Evolutionary conservation across 2,113 vertebrate genomes (phyloP).

Genomic region (Gobiocypris rarus): DNA sequence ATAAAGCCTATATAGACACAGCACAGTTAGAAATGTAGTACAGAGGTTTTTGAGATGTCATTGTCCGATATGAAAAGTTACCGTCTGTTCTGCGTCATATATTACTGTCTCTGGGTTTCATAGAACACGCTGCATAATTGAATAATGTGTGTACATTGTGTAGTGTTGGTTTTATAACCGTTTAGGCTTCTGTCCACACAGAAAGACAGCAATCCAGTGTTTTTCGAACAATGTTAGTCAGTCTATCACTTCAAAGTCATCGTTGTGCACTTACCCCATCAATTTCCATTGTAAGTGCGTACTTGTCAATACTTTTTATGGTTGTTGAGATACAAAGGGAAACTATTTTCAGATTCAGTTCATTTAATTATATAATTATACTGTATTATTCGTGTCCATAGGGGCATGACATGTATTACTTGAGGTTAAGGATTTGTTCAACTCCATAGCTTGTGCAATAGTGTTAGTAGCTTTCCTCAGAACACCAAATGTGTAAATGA

Average conservation of each 20-base stretch:
- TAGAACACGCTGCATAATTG: neutral
- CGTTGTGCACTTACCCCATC: neutral
- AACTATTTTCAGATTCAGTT: neutral
- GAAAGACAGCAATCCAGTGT: neutral
- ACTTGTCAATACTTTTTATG: neutral
- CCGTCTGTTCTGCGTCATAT: neutral
- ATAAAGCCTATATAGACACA: neutral
- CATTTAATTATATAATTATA: neutral
- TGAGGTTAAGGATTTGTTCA: constrained; percentile 13
- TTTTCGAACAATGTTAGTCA: neutral
- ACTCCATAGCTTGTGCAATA: neutral
- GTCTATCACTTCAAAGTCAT: neutral
- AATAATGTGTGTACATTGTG: neutral
- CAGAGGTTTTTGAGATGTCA: neutral
- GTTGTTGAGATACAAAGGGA: neutral
- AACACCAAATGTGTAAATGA: neutral
- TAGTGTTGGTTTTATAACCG: neutral
- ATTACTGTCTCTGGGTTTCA: neutral
- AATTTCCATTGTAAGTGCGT: neutral
- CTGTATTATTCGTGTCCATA: neutral
- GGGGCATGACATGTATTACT: neutral
- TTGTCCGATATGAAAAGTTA: constrained; percentile 3
- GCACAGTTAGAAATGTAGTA: neutral
- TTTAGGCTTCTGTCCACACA: neutral
- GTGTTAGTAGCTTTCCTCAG: neutral